Evolutionary conservation across 1,140 invertebrate species (phyloP), one percentile per base, ranked within the genome.

Genomic region (Pseudomyrmex concolor): DNA sequence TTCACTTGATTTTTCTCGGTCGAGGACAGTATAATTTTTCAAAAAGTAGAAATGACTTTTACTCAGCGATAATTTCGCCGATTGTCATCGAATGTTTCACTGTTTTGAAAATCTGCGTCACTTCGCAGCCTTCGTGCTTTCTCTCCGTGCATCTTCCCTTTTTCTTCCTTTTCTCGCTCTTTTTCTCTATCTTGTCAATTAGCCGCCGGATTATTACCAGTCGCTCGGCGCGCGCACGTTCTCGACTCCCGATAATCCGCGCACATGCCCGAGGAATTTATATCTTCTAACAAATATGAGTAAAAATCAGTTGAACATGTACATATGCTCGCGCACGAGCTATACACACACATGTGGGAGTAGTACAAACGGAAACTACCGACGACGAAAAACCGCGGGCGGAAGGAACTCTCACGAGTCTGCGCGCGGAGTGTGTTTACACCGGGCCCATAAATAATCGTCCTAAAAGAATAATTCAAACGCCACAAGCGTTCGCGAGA

Each of bases 401-500:
- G 64, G 12, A 60, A 64, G 45, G 34, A 13, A 51, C n/a, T 10
- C 22, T 12, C 68, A 15, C 68, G 34, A 62, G 48, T 48, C 17
- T 13, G 45, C 5, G 51, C 13, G 54, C 68, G 54, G 2, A 17
- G 34, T 50, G 50, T 12, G 17, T 10, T 83, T 54, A 48, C 17
- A 68, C 55, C 66, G 63, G 50, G 50, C 55, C 62, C 67, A 83
- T 85, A 88, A 88, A 88, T 85, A 78, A 83, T 83, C 68, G 34
- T 64, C 55, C 57, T 76, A 83, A 76, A 88, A 86, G 82, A 83
- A 67, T 67, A 45, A 78, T 87, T 57, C 15, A 57, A 34, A 81
- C 51, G 62, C 60, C 34, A 54, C 50, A 48, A 74, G 74, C 82
- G 59, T 60, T 57, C 62, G 48, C 59, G 34, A 82, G 17, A 71